Percentiles rank a stretch among this genome's conserved stretches.
phyloP scores from a whole-genome alignment of 2,113 vertebrate genomes.

The Pteropus alecto region DNA sequence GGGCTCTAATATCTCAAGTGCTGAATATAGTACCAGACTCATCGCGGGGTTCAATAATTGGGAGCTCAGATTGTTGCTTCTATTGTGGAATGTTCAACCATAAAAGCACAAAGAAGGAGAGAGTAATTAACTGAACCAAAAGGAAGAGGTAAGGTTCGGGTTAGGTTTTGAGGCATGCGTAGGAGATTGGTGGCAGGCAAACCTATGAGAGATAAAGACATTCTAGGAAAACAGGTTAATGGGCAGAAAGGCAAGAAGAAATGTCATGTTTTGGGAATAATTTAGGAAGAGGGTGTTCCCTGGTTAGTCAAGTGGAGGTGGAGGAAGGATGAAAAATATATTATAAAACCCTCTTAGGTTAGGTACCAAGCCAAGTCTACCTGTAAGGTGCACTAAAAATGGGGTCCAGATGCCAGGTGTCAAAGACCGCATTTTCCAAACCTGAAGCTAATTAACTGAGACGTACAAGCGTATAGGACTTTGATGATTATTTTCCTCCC shows the following conservation, averaged over 20 bases:
- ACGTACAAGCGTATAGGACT: accelerated
- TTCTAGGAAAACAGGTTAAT: neutral
- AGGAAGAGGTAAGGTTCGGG: neutral
- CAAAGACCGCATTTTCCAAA: neutral
- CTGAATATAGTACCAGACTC: neutral
- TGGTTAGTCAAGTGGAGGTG: neutral
- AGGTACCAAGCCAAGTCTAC: neutral
- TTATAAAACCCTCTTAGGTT: neutral
- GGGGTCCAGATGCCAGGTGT: neutral
- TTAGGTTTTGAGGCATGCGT: neutral
- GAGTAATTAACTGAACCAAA: neutral
- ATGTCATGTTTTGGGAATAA: neutral
- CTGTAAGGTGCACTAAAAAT: too few species aligned
- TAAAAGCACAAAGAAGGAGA: neutral
- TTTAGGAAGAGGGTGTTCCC: neutral
- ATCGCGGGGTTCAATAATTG: accelerated
- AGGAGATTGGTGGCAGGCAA: neutral
- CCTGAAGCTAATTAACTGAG: neutral
- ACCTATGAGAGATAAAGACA: neutral
- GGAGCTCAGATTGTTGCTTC: neutral
- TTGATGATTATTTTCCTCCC: neutral
- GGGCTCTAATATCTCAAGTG: neutral
- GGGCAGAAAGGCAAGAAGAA: neutral
- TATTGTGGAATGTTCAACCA: neutral
- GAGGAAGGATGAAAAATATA: neutral